phyloP scores from a whole-genome alignment of 2,113 vertebrate genomes.

The Sclerurus mexicanus region DNA sequence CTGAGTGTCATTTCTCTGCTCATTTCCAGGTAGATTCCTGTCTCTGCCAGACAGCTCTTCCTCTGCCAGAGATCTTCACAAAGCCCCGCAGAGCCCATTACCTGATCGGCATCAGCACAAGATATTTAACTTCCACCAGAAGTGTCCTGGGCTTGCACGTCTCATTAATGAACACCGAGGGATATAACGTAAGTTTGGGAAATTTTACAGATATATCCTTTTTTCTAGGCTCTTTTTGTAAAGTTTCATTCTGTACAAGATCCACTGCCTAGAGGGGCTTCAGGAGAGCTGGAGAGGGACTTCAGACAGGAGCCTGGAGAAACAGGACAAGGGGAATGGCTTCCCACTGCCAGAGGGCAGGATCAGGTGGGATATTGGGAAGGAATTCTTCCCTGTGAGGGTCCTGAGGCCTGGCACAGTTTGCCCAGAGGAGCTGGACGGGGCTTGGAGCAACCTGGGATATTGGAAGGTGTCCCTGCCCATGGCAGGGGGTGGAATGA shows the following conservation, averaged over 20 bases:
- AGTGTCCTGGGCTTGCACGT: not conserved
- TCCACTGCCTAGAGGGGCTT: not conserved
- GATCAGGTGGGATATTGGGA: not conserved
- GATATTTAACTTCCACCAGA: not conserved
- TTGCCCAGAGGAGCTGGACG: not conserved
- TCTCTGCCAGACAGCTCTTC: not conserved
- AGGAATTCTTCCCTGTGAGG: not conserved
- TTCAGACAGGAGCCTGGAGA: not conserved
- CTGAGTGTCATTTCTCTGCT: not conserved
- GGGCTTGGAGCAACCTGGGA: not conserved
- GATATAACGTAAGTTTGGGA: not conserved
- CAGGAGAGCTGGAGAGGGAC: not conserved
- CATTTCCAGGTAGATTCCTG: not conserved
- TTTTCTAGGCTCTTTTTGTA: not conserved
- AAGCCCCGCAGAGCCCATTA: slow-evolving; percentile 17
- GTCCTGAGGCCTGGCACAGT: not conserved
- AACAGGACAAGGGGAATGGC: not conserved
- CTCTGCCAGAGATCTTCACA: not conserved
- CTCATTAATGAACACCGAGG: slow-evolving; percentile 6
- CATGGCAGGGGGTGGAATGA: not conserved
- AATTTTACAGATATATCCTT: not conserved
- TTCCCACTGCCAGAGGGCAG: not conserved
- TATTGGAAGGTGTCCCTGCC: not conserved
- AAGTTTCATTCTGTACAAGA: not conserved
- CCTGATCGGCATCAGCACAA: slow-evolving; percentile 26